phyloP scores from a whole-genome alignment of 2,797 vertebrate species.

The Halcyon chelicuti region DNA sequence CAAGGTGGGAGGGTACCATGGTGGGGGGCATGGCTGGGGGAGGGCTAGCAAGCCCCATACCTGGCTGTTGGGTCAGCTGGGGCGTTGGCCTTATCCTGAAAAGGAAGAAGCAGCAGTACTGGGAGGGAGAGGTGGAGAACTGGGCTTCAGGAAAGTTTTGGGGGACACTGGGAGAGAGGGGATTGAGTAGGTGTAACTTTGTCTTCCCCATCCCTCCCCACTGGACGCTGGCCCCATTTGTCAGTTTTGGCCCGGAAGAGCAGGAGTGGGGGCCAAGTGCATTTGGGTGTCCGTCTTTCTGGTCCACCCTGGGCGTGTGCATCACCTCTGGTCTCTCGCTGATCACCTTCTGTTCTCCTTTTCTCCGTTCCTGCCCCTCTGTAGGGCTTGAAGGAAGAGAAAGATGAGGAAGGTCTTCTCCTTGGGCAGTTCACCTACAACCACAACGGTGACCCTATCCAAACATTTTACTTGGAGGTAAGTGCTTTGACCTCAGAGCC shows the following conservation, averaged over 20 bases:
- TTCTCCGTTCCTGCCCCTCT: background rate
- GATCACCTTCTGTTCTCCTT: background rate
- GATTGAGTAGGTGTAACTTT: background rate
- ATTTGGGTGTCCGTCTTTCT: background rate
- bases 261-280: background rate
- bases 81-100: background rate
- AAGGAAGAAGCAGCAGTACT: background rate
- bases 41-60: background rate
- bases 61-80: background rate
- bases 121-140: background rate
- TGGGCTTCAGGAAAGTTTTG: accelerated
- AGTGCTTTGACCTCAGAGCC: background rate
- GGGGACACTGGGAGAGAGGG: background rate
- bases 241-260: constrained; percentile 2
- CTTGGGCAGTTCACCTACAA: constrained; percentile 88
- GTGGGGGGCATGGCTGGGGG: accelerated
- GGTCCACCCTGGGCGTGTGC: background rate
- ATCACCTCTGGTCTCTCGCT: background rate
- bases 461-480: constrained; percentile 89
- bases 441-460: constrained; percentile 86
- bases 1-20: background rate
- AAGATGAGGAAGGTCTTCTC: constrained; percentile 83
- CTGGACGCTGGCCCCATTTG: background rate
- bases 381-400: constrained; percentile 88
- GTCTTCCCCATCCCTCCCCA: background rate